Evolutionary conservation across 2,113 vertebrate genomes (phyloP), one percentile per base, ranked within the genome.

Genomic region (Zapus hudsonius): DNA sequence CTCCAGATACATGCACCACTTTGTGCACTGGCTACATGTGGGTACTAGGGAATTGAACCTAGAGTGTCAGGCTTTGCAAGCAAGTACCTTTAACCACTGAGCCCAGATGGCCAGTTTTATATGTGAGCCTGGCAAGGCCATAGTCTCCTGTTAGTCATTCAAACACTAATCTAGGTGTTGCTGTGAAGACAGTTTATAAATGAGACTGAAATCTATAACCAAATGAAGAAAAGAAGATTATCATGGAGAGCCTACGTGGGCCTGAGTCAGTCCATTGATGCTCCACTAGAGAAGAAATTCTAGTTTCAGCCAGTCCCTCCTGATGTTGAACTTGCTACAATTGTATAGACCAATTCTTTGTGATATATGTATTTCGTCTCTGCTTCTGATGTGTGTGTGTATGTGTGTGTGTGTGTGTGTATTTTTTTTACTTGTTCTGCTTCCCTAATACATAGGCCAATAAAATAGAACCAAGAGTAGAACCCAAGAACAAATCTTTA

Each of bases 181-280:
- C 47, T n/a, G 13, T 78, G 76, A 63, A 80, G 59, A 44, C 83
- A 40, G 75, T 93, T 84, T 91, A 55, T 76, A 87, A 91, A 84
- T 81, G 44, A 29, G 38, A 81, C 42, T 82, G 9, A 84, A 87
- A 61, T 72, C 66, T 75, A 44, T 79, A 66, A 66, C 64, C 87
- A 89, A 44, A 89, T 94, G 87, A 84, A 90, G 80, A 75, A 52
- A 76, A 75, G 66, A 89, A 89, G 81, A 84, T 92, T 82, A 87
- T 80, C 52, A n/a, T 36, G 61, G 75, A 44, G 79, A 66, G 83
- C 94, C 87, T 74, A 67, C n/a, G 52, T 59, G 82, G 66, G 31
- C 59, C 86, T 69, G 61, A 73, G 63, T 29, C 29, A 42, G 12
- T 22, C 23, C 22, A 55, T 20, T 8, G 31, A 84, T 67, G 73